Base-by-base conservation (phyloP, 1,140 invertebrate species). In the Drosophila nigrodunni region DNA sequence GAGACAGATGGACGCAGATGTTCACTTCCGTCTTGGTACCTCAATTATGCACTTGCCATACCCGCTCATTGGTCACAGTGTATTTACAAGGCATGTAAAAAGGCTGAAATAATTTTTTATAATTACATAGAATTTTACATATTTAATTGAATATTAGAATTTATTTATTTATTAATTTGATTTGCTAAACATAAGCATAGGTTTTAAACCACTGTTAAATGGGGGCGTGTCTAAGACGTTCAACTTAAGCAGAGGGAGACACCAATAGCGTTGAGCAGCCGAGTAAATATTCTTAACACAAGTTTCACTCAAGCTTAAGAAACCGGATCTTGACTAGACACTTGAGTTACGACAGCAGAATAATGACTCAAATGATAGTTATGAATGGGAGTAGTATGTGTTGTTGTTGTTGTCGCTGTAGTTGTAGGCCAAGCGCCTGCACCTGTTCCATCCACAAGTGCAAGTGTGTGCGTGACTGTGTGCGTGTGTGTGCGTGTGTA, bases 261-360 rank as follows among this genome's bases (percentile, higher is more conserved):
- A 47, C 58, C 66, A 37, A 70, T 62, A 70, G 34, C 58, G 57
- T 7, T 44, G 58, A 57, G n/a, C 72, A 57, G 35, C 15, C 21
- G 54, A 69, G 37, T 8, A 62, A 70, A 74, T 35, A 72, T 70
- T 74, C 72, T 70, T 70, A 62, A 3, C 11, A 11, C 41, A 34
- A 35, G 18, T 44, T 64, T 37, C 35, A 57, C 72, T 74, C 72
- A 74, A 74, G 15, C 8, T 39, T 2, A 52, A 70, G 55, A 74
- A 74, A 74, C 72, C 72, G 72, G 72, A 74, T 74, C 58, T 74
- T 70, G 49, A 62, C 66, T 74, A 55, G 58, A 37, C 49, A 57
- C 58, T 70, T 70, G 72, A 74, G 72, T 62, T 25, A 25, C 41
- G 46, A 47, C 6, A 37, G 15, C 6, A 37, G n/a, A 62, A 62